Conservation (phyloP, 2,888 invertebrate species). For the Yponomeuta malinellus region DNA sequence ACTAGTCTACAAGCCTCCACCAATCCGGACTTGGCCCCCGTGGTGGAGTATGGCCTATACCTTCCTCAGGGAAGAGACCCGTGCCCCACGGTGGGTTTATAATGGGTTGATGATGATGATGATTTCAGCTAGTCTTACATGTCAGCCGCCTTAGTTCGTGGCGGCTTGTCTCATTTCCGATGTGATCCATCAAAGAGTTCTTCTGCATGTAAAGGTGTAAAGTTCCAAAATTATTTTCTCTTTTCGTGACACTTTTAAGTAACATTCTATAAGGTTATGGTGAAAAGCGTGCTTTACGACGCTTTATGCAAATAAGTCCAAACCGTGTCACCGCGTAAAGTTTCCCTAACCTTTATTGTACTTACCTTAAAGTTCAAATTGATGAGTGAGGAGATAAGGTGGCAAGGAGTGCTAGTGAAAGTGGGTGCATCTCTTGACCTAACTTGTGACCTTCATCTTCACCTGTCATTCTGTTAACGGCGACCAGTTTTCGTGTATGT, state of each 20-base stretch:
- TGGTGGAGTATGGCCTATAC: too few relatives aligned
- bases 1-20: too few relatives aligned
- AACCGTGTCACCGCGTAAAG: neutral
- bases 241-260: neutral
- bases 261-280: neutral
- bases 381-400: neutral
- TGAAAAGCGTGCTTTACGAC: neutral
- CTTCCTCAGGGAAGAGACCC: too few relatives aligned
- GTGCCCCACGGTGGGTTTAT: too few relatives aligned
- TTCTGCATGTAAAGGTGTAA: too few relatives aligned
- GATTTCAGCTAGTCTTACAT: too few relatives aligned
- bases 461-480: constrained; percentile 47
- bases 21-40: too few relatives aligned
- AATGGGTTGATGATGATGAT: too few relatives aligned
- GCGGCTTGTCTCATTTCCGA: too few relatives aligned
- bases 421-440: constrained; percentile 60
- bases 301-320: neutral
- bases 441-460: constrained; percentile 58
- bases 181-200: too few relatives aligned
- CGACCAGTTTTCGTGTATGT: constrained; percentile 15
- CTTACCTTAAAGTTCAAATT: neutral
- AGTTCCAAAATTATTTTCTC: neutral
- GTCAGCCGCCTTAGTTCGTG: too few relatives aligned
- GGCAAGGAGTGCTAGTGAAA: constrained; percentile 44
- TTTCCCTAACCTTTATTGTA: neutral